Evolutionary conservation across 2,113 vertebrate genomes (phyloP).

Genomic region (Thalassarche chlororhynchos): DNA sequence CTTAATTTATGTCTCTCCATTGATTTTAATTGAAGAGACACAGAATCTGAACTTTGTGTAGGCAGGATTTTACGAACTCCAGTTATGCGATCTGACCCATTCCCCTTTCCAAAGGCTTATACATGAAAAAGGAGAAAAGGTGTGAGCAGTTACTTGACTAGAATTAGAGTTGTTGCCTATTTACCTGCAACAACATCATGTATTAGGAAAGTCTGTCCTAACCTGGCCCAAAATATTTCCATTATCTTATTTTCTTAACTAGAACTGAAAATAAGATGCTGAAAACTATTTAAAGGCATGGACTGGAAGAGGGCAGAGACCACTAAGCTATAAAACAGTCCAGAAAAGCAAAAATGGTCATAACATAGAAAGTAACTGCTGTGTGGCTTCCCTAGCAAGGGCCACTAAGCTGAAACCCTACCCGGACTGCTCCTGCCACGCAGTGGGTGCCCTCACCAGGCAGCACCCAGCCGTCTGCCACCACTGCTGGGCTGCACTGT

Average conservation of each 20-base stretch:
- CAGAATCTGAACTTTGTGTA: neutral
- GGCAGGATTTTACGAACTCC: neutral
- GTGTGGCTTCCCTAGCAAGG: neutral
- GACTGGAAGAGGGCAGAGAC: neutral
- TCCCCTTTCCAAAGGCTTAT: neutral
- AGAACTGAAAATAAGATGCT: neutral
- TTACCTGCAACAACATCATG: neutral
- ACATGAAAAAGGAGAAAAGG: neutral
- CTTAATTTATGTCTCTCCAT: neutral
- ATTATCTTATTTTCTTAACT: neutral
- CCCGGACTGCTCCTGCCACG: fast-evolving
- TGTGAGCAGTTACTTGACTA: neutral
- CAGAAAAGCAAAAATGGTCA: neutral
- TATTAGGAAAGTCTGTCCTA: neutral
- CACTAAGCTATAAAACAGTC: neutral
- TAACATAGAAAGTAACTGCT: neutral
- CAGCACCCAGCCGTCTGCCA: neutral
- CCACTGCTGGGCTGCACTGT: too few species aligned
- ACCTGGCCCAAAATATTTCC: neutral
- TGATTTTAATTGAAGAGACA: neutral
- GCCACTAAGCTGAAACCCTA: neutral
- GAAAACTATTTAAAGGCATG: neutral
- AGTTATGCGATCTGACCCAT: neutral
- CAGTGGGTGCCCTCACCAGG: neutral
- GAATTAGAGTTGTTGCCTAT: neutral